Evolutionary conservation across 2,888 invertebrate genomes (phyloP).

Genomic region (Oscheius sp.): DNA sequence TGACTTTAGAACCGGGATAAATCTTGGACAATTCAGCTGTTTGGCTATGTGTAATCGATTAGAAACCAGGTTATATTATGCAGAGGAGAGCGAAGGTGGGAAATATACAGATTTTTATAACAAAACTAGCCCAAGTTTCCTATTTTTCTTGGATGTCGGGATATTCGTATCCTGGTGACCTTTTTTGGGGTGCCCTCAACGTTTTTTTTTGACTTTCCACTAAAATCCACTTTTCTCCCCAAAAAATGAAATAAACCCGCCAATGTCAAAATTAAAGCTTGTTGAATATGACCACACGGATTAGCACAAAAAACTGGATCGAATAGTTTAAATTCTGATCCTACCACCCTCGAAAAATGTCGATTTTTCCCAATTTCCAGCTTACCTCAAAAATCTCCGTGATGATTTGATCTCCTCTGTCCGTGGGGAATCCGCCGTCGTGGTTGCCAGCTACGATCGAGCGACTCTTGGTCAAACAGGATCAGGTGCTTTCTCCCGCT

Average conservation of each 20-base stretch:
- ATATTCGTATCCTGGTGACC: too few species aligned
- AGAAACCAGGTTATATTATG: constrained; percentile 53
- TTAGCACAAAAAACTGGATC: too few species aligned
- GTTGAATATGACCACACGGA: too few species aligned
- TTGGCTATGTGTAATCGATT: constrained; percentile 74
- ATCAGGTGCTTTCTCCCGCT: constrained; percentile 54
- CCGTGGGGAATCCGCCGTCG: constrained; percentile 62
- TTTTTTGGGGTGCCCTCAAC: too few species aligned
- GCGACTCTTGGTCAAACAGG: constrained; percentile 73
- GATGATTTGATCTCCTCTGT: constrained; percentile 46
- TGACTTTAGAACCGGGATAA: constrained; percentile 70
- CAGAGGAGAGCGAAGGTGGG: constrained; percentile 31
- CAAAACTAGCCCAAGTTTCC: background rate
- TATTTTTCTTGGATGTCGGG: too few species aligned
- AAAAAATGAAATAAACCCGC: too few species aligned
- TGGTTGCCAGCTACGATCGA: constrained; percentile 73
- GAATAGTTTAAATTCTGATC: too few species aligned
- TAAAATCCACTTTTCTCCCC: too few species aligned
- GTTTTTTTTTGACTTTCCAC: too few species aligned
- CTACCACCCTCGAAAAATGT: too few species aligned
- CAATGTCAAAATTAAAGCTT: too few species aligned
- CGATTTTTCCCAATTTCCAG: too few species aligned
- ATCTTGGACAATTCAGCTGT: constrained; percentile 73
- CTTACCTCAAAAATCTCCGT: constrained; percentile 48
- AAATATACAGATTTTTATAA: background rate